phyloP scores from a whole-genome alignment of 92 coral and sea anemone species.

The Porites rus region DNA sequence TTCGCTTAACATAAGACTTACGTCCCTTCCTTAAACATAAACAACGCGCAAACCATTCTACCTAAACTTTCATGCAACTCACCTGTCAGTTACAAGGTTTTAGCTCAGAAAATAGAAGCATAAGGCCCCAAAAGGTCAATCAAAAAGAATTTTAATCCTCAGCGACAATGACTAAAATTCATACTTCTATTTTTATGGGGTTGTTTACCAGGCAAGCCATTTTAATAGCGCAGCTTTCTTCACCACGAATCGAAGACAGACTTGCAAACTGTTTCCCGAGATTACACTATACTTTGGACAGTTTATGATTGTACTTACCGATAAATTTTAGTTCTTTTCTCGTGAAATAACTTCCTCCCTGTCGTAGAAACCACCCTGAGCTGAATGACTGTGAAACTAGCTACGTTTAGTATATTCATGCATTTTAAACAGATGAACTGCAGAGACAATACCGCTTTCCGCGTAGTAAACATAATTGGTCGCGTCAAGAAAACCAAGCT shows the following conservation, averaged over 20 bases:
- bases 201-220: not conserved
- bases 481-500: constrained; percentile 22
- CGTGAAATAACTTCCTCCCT: constrained; percentile 23
- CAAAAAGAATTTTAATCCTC: not conserved
- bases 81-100: not conserved
- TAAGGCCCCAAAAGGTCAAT: not conserved
- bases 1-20: not conserved
- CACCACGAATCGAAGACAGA: no score
- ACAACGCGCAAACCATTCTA: not conserved
- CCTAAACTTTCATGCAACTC: no score
- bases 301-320: constrained; percentile 3
- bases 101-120: not conserved
- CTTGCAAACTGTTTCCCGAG: no score
- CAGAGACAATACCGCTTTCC: constrained; percentile 28
- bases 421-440: constrained; percentile 13
- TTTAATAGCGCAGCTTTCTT: not conserved
- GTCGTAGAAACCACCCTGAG: constrained; percentile 1
- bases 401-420: constrained; percentile 15
- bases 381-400: not conserved
- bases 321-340: not conserved
- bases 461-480: constrained; percentile 34
- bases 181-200: not conserved
- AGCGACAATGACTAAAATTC: not conserved
- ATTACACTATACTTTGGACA: no score
- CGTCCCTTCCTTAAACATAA: not conserved